Percentiles rank a stretch among this genome's conserved stretches.
These are phyloP conservation scores for Homarus americanus DNA, from an alignment of 1,140 invertebrate genomes.

Conservation along the genomic window DNA sequence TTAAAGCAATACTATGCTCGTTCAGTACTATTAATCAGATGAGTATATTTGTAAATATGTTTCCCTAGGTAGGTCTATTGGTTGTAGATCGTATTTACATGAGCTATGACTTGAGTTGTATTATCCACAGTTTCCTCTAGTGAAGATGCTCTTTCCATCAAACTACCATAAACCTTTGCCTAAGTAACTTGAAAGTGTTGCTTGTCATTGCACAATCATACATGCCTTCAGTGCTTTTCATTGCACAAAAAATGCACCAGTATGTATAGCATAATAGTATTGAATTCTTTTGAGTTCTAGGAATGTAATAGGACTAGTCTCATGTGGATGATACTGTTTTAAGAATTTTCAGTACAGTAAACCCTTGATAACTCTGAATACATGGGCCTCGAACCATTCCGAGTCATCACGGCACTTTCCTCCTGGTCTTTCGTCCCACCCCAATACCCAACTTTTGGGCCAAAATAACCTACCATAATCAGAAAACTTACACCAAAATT, in stretches of 20 bases:
- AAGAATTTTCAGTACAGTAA: background rate
- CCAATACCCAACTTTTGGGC: no score
- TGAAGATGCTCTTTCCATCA: background rate
- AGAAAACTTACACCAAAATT: no score
- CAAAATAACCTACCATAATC: no score
- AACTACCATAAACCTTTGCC: no score
- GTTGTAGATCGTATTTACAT: background rate
- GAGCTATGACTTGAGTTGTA: background rate
- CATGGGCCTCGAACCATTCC: no score
- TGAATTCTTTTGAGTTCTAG: background rate
- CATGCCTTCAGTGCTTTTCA: background rate
- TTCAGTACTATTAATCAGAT: background rate
- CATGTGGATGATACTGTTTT: background rate
- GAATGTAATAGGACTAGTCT: constrained; percentile 1
- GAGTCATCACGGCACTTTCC: no score
- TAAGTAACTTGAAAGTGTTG: background rate
- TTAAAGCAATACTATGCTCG: background rate
- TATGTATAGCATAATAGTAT: background rate
- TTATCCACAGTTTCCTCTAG: background rate
- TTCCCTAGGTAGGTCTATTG: background rate
- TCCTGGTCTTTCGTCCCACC: no score
- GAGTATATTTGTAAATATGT: background rate
- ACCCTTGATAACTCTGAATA: no score
- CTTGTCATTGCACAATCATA: background rate
- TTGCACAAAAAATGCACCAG: background rate